phyloP scores from a whole-genome alignment of 1,140 invertebrate genomes.

The Lucilia cuprina region DNA sequence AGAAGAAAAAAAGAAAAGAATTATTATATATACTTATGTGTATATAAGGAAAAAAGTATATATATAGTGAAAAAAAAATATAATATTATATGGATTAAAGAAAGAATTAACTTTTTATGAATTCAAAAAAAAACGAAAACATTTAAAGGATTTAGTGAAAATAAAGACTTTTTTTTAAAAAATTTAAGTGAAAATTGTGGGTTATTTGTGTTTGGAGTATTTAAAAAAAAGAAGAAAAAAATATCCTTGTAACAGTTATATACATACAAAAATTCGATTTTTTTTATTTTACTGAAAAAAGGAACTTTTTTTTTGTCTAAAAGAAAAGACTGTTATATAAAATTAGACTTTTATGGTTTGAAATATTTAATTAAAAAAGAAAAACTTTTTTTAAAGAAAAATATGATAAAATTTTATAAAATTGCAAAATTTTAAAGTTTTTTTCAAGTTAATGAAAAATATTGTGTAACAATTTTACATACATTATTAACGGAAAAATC shows the following conservation, averaged over 20 bases:
- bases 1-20: background rate
- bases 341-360: background rate
- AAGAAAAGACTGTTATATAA: background rate
- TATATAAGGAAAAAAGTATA: background rate
- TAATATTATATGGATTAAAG: too few relatives aligned
- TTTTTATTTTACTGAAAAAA: slow-evolving; percentile 6
- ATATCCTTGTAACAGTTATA: slow-evolving; percentile 54
- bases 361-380: background rate
- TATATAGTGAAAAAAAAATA: background rate
- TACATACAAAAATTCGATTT: slow-evolving; percentile 53
- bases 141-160: background rate
- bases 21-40: background rate
- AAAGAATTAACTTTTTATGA: too few relatives aligned
- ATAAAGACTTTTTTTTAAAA: background rate
- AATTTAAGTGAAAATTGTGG: slow-evolving; percentile 36
- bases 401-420: background rate
- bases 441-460: background rate
- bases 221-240: background rate
- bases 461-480: slow-evolving; percentile 19
- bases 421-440: background rate
- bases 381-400: background rate
- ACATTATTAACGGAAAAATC: slow-evolving; percentile 16
- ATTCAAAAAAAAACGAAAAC: background rate
- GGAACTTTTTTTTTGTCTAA: background rate
- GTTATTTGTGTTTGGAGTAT: background rate